phyloP scores from a whole-genome alignment of 2,888 invertebrate species.

The Selenia dentaria region DNA sequence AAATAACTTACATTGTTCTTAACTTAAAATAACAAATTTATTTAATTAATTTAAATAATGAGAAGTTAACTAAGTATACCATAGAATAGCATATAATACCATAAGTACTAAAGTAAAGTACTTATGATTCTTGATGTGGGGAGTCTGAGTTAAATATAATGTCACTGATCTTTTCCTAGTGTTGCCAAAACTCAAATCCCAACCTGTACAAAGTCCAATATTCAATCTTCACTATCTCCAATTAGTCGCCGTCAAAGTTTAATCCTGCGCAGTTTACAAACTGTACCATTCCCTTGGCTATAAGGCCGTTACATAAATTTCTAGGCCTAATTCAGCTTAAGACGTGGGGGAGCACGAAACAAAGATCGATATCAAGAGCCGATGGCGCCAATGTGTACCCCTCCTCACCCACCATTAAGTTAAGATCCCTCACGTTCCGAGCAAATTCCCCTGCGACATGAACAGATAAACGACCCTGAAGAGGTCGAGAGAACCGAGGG shows the following conservation, averaged over 20 bases:
- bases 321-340: constrained; percentile 74
- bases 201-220: constrained; percentile 13
- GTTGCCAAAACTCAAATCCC: too few species aligned
- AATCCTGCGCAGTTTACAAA: constrained; percentile 44
- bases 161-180: too few species aligned
- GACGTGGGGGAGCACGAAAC: constrained; percentile 67
- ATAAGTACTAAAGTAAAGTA: too few species aligned
- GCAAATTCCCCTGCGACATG: constrained; percentile 49
- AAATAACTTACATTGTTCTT: too few species aligned
- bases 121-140: too few species aligned
- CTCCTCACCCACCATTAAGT: constrained; percentile 57
- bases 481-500: constrained; percentile 46
- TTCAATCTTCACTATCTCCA: constrained; percentile 41
- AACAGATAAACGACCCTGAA: constrained; percentile 38
- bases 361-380: constrained; percentile 80
- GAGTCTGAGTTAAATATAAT: too few species aligned
- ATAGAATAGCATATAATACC: too few species aligned
- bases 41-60: too few species aligned
- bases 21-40: too few species aligned
- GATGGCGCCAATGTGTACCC: constrained; percentile 74
- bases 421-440: constrained; percentile 60
- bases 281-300: constrained; percentile 48
- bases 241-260: constrained; percentile 50
- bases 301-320: constrained; percentile 70
- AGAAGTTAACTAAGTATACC: too few species aligned